A percentile compares a stretch with the other conserved stretches of the same genome.
These are phyloP conservation scores for Thereva nobilitata DNA, from an alignment of 2,888 invertebrate species.

Conservation along the genomic window DNA sequence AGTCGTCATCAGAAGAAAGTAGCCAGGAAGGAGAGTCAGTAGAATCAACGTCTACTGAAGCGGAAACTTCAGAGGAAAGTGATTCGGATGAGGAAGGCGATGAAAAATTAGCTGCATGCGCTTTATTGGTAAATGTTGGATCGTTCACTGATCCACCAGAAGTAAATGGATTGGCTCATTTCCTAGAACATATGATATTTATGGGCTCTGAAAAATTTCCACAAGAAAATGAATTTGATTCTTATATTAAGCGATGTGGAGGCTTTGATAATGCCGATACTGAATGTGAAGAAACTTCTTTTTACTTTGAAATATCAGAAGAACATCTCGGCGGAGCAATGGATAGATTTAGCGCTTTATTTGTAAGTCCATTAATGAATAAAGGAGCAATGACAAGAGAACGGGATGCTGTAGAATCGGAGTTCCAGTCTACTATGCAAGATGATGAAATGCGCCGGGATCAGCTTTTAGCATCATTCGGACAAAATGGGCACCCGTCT, in stretches of 20 bases:
- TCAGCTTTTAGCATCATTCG: conserved; percentile 74
- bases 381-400: conserved; percentile 85
- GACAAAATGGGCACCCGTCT: conserved; percentile 70
- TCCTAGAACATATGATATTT: conserved; percentile 89
- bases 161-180: conserved; percentile 82
- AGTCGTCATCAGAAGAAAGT: background rate
- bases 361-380: conserved; percentile 83
- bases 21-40: conserved; percentile 44
- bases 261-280: conserved; percentile 88
- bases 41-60: conserved; percentile 46
- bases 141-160: conserved; percentile 76
- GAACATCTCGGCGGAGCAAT: conserved; percentile 74
- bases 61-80: conserved; percentile 44
- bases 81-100: conserved; percentile 46
- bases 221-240: conserved; percentile 82
- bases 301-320: conserved; percentile 87
- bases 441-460: conserved; percentile 76
- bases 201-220: conserved; percentile 92
- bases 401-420: conserved; percentile 85
- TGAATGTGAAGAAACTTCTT: conserved; percentile 83
- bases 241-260: conserved; percentile 80
- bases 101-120: conserved; percentile 69
- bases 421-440: conserved; percentile 80
- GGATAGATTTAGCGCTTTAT: conserved; percentile 85
- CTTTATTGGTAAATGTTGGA: conserved; percentile 75